phyloP scores from a whole-genome alignment of 2,113 vertebrate species.

The Cygnus buccinator region DNA sequence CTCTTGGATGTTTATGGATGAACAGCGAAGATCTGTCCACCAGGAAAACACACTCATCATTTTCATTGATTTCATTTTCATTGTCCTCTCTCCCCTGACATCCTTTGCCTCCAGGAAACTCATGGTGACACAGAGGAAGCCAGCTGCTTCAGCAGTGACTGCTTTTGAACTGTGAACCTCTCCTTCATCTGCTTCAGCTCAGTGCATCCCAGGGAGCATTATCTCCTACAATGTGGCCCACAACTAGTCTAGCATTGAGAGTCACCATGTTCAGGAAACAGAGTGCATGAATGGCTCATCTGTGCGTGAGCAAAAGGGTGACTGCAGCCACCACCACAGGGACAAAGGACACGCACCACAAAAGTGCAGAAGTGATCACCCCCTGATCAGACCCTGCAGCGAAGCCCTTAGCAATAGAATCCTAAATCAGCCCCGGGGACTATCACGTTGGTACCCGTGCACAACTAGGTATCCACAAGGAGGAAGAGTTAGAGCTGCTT shows the following conservation, averaged over 20 bases:
- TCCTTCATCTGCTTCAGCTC: neutral
- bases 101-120: neutral
- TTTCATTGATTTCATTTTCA: neutral
- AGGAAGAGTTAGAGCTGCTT: neutral
- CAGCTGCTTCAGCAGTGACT: neutral
- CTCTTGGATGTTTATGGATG: neutral
- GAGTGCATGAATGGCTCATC: too few relatives aligned
- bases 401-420: neutral
- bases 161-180: neutral
- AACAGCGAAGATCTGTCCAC: neutral
- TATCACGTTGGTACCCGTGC: fast-evolving
- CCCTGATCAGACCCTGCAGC: neutral
- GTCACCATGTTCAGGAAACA: neutral
- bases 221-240: too few relatives aligned
- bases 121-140: neutral
- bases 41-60: neutral
- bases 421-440: neutral
- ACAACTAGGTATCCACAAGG: neutral
- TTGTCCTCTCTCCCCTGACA: neutral
- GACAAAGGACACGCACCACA: neutral
- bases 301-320: neutral
- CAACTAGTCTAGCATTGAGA: neutral
- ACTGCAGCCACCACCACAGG: neutral
- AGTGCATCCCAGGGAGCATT: fast-evolving
- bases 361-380: neutral